Conservation (phyloP, 2,113 vertebrate species). For the Seriola quinqueradiata region DNA sequence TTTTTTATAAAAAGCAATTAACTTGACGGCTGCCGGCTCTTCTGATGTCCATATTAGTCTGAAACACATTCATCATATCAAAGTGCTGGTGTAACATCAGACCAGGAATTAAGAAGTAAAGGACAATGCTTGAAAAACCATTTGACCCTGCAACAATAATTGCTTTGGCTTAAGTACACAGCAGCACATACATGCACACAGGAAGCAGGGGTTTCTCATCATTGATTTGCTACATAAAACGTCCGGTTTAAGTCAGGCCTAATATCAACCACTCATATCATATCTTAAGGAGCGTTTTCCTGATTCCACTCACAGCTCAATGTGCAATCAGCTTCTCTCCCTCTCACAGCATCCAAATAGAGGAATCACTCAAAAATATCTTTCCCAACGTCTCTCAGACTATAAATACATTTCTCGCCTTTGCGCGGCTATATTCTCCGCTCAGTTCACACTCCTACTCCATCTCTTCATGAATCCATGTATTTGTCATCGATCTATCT, state of each 20-base stretch:
- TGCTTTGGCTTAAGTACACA: background rate
- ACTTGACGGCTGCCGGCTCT: background rate
- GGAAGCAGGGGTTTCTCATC: background rate
- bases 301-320: conserved; percentile 5
- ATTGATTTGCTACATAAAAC: background rate
- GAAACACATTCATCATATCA: background rate
- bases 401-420: conserved; percentile 34
- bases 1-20: background rate
- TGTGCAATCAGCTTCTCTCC: conserved; percentile 13
- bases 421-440: conserved; percentile 17
- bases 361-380: conserved; percentile 27
- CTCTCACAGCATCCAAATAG: conserved; percentile 27
- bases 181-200: background rate
- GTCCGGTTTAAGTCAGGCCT: background rate
- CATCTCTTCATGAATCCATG: conserved; percentile 20
- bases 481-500: background rate
- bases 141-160: background rate
- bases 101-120: background rate
- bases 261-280: background rate
- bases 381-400: conserved; percentile 8
- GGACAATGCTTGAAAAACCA: background rate
- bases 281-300: background rate
- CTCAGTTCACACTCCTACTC: conserved; percentile 28
- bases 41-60: background rate
- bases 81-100: background rate